Evolutionary conservation across 1,140 invertebrate genomes (phyloP).

Genomic region (Drosophila mojavensis): DNA sequence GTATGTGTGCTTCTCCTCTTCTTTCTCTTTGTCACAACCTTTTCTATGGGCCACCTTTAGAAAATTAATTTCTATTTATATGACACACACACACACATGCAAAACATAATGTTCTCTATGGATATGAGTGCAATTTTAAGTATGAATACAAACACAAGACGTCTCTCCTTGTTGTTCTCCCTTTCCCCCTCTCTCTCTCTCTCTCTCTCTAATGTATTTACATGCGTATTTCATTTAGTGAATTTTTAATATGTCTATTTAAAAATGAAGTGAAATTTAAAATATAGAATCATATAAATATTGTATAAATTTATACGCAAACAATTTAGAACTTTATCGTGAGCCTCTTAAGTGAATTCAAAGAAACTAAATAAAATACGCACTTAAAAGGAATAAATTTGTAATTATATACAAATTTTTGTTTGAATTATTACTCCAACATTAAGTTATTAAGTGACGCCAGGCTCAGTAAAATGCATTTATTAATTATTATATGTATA

Average conservation of each 20-base stretch:
- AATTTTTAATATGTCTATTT: not conserved
- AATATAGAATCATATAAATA: too few relatives aligned
- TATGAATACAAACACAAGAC: slow-evolving; percentile 22
- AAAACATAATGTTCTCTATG: slow-evolving; percentile 11
- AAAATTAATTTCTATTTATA: slow-evolving; percentile 40
- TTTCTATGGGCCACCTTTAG: slow-evolving; percentile 39
- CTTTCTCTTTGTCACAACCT: slow-evolving; percentile 5
- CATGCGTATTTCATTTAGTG: slow-evolving; percentile 9
- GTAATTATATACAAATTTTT: too few relatives aligned
- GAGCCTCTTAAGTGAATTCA: too few relatives aligned
- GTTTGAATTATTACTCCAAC: too few relatives aligned
- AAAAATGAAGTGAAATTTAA: not conserved
- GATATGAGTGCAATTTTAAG: slow-evolving; percentile 7
- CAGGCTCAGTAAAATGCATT: too few relatives aligned
- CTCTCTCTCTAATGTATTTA: not conserved
- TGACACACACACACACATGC: slow-evolving; percentile 2
- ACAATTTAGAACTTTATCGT: too few relatives aligned
- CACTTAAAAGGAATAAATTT: too few relatives aligned
- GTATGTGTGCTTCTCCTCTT: not conserved
- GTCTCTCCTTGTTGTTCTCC: not conserved
- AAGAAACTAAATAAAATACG: too few relatives aligned
- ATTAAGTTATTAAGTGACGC: too few relatives aligned
- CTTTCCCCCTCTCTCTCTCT: not conserved
- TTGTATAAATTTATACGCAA: too few relatives aligned
- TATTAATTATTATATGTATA: too few relatives aligned